Evolutionary conservation across 2,888 invertebrate species (phyloP), one percentile per base, ranked within the genome.

Genomic region (Heteromyza rotundicornis): DNA sequence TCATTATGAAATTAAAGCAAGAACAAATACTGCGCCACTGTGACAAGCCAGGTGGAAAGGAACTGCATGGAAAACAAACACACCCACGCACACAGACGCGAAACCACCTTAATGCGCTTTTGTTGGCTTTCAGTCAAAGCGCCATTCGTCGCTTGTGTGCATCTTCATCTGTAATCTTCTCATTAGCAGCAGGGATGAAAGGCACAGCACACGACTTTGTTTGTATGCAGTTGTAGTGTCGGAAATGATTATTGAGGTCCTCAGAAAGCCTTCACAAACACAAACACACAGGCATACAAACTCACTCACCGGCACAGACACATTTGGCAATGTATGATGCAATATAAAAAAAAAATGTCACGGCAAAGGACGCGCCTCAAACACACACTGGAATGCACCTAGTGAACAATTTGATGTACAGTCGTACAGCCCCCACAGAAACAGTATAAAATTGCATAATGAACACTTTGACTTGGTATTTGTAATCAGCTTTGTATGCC

Each of bases 141-240:
- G 32, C 32, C 32, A 32, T 32, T 32, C 32, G 32, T 32, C 7
- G 32, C 32, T 32, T 32, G 32, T 8, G 32, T 12, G 32, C n/a
- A n/a, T n/a, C n/a, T n/a, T n/a, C n/a, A n/a, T n/a, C n/a, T n/a
- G n/a, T n/a, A n/a, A n/a, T n/a, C 53, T 32, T 53, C 53, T 53
- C 53, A 53, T 53, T 53, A 53, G 17, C 35, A 32, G 35, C 27
- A 32, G 12, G 32, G 51, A 51, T 51, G 22, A 51, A 20, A 51
- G 14, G 23, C n/a, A 12, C 22, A 14, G n/a, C 20, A 23, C 16
- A 51, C 12, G 23, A 32, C n/a, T n/a, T n/a, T n/a, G 32, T 12
- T 8, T 32, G 32, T 32, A 2, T 2, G 24, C 24, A 16, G 17
- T 32, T 24, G 17, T 27, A 32, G 22, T 32, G n/a, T 5, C 54